A percentile compares a stretch with the other conserved stretches of the same genome.
phyloP scores from a whole-genome alignment of 2,113 vertebrate genomes.

The rabbit (Oryctolagus cuniculus) region DNA sequence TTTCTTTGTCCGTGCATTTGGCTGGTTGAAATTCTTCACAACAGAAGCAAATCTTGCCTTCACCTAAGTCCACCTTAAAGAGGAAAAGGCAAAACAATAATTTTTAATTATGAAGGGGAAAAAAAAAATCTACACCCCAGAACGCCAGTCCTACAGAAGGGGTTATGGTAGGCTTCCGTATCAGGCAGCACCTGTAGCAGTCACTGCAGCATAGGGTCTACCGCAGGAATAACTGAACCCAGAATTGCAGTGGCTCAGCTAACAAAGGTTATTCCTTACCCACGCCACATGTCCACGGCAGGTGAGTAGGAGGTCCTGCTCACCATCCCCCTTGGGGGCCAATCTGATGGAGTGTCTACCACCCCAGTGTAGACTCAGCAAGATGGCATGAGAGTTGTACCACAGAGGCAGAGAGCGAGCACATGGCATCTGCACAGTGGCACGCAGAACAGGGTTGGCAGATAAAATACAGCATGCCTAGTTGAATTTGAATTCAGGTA shows the following conservation, averaged over 20 bases:
- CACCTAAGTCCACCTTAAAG: slow-evolving; percentile 87
- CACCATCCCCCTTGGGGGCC: neutral
- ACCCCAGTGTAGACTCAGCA: no score
- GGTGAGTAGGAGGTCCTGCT: neutral
- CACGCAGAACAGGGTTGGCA: neutral
- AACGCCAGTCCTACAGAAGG: neutral
- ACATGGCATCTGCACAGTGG: neutral
- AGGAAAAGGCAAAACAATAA: slow-evolving; percentile 54
- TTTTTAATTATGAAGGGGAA: slow-evolving; percentile 27
- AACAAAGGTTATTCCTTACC: neutral
- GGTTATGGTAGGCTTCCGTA: neutral
- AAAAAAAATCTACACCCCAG: neutral
- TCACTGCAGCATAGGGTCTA: neutral
- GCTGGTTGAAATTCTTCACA: slow-evolving; percentile 88
- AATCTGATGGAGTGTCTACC: neutral
- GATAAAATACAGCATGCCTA: neutral
- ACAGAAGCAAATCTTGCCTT: slow-evolving; percentile 91
- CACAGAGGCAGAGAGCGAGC: neutral
- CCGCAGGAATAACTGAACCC: neutral
- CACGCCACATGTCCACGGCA: neutral
- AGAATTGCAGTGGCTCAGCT: neutral
- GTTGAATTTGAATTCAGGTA: slow-evolving; percentile 5
- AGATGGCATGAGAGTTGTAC: neutral
- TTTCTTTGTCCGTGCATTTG: slow-evolving; percentile 89
- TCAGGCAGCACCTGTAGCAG: neutral